These are phyloP conservation scores for Troides aeacus DNA, from an alignment of 2,888 invertebrate genomes.

Conservation along the genomic window DNA sequence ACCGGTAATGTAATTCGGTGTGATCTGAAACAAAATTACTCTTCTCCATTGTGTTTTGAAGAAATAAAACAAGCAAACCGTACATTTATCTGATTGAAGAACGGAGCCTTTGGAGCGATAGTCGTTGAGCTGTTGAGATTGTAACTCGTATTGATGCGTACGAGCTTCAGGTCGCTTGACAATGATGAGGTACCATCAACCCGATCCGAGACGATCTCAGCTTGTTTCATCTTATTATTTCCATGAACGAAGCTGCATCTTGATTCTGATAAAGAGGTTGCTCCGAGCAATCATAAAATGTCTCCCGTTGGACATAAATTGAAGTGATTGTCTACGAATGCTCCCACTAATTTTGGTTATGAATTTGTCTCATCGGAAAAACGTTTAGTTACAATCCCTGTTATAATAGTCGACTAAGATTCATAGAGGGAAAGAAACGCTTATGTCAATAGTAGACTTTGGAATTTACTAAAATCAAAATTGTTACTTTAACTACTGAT, in stretches of 20 bases:
- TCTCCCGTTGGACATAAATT: slow-evolving; percentile 56
- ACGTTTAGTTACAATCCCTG: no score
- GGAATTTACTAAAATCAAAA: no score
- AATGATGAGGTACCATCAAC: slow-evolving; percentile 17
- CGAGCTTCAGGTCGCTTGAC: neutral
- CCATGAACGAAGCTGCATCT: slow-evolving; percentile 40
- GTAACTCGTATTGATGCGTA: neutral
- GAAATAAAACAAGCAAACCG: slow-evolving; percentile 49
- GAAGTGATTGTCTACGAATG: slow-evolving; percentile 42
- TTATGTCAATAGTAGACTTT: no score
- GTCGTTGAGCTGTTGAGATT: slow-evolving; percentile 51
- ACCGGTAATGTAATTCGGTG: neutral
- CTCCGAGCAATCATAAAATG: slow-evolving; percentile 47
- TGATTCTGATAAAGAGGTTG: slow-evolving; percentile 51
- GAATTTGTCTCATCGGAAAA: no score
- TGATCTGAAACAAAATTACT: slow-evolving; percentile 11
- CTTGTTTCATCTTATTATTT: slow-evolving; percentile 17
- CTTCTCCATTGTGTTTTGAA: slow-evolving; percentile 48
- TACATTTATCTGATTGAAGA: slow-evolving; percentile 47
- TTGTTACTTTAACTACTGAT: no score
- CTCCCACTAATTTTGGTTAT: no score
- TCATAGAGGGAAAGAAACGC: no score
- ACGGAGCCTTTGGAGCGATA: slow-evolving; percentile 53
- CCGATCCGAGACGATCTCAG: slow-evolving; percentile 2
- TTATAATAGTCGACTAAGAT: no score